Evolutionary conservation across 1,140 invertebrate genomes (phyloP), one percentile per base, ranked within the genome.

Genomic region (Pachyrhynchus sulphureomaculatus): DNA sequence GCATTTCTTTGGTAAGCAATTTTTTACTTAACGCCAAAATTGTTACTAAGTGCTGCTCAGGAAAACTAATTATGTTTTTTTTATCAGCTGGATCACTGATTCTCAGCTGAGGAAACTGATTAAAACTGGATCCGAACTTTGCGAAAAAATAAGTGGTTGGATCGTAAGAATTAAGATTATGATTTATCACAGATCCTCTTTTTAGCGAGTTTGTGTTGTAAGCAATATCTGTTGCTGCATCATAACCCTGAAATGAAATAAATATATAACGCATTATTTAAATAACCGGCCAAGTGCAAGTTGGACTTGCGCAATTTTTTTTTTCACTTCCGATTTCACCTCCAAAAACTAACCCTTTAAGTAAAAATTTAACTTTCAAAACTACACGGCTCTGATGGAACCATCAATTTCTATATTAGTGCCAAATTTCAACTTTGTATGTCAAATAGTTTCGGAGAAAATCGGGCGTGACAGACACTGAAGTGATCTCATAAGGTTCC

Each of bases 81-180:
- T 84, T 88, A 21, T 88, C 84, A 4, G 55, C 58, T 5, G 55
- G 32, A 61, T 74, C 71, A 9, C 83, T 84, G 36, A 87, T 86
- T 42, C 86, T 79, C 84, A 91, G 87, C 57, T 91, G 87, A 0
- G 88, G 87, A 71, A 90, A 90, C 72, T 92, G 89, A 77, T 92
- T 91, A 63, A 97, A 97, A 72, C 90, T 94, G 0, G 95, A 96
- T 15, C 94, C 95, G 71, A 91, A 93, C 70, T 93, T 93, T 44
- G 89, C 86, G 69, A 97, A 97, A 75, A 95, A 95, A 74, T 94
- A 90, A 8, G 85, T 88, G 0, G 86, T 86, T 1, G 90, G 85
- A 78, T 95, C 91, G 66, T 90, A 90, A 1, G 86, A 84, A 4
- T 86, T 81, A 0, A 84, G 84, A 66, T 82, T 81, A 60, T 87